Conservation (phyloP, 2,797 vertebrate genomes). For the Periparus ater region DNA sequence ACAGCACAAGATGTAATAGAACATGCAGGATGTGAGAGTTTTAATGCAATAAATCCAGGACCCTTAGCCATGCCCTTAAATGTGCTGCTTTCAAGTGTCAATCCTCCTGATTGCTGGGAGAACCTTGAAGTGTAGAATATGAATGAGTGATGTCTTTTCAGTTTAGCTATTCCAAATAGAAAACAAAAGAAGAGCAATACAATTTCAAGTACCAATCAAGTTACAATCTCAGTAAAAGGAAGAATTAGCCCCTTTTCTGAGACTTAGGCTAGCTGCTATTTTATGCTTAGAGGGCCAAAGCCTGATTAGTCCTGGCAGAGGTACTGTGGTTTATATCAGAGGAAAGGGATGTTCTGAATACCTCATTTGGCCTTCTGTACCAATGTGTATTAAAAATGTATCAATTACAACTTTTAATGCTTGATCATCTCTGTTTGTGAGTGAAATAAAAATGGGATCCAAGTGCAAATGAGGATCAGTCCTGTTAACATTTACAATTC, state of each 20-base stretch:
- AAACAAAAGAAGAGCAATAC: background rate
- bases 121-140: background rate
- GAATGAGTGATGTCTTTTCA: background rate
- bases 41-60: background rate
- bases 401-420: background rate
- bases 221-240: background rate
- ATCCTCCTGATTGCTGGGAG: background rate
- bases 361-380: background rate
- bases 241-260: background rate
- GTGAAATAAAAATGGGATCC: background rate
- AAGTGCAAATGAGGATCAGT: background rate
- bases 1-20: background rate
- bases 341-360: background rate
- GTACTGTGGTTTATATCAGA: background rate
- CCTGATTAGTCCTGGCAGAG: background rate
- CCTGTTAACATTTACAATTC: background rate
- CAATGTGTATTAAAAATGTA: background rate
- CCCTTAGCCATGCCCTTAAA: background rate
- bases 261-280: background rate
- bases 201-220: background rate
- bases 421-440: background rate
- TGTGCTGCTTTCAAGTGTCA: background rate
- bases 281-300: background rate
- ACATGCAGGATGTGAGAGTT: background rate
- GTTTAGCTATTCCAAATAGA: background rate